Percentiles rank a stretch among this genome's conserved stretches.
Evolutionary conservation across 2,113 vertebrate genomes (phyloP).

Genomic region (Tragelaphus scriptus): DNA sequence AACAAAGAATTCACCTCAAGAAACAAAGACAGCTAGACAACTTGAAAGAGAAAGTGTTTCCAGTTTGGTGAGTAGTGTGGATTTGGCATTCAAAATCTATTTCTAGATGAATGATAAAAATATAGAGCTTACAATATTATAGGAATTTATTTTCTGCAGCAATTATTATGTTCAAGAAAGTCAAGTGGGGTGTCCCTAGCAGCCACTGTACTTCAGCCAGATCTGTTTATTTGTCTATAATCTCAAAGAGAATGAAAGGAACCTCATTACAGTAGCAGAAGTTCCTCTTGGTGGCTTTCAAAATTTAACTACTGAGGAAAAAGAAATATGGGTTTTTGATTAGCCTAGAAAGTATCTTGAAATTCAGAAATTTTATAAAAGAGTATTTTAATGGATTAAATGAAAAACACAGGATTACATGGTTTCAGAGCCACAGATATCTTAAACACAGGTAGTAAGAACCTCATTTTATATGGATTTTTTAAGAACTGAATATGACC

Average conservation of each 20-base stretch:
- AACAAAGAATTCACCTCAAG: background rate
- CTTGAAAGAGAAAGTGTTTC: background rate
- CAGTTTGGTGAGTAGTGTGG: background rate
- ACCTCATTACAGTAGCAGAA: background rate
- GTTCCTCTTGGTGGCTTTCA: background rate
- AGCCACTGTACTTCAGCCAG: background rate
- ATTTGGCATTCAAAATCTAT: background rate
- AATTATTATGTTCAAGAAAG: background rate
- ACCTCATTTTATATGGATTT: background rate
- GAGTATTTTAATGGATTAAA: background rate
- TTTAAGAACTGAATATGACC: background rate
- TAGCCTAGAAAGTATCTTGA: background rate
- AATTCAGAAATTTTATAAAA: background rate
- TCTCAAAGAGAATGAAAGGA: slow-evolving; percentile 16
- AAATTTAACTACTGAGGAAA: background rate
- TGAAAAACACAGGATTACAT: background rate
- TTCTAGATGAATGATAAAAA: slow-evolving; percentile 25
- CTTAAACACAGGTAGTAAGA: background rate
- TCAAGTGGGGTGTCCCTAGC: background rate
- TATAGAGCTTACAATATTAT: background rate
- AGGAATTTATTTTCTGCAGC: background rate
- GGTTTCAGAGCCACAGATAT: background rate
- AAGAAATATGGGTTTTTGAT: background rate
- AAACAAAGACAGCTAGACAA: background rate
- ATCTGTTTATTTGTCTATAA: background rate